Evolutionary conservation across 2,888 invertebrate species (phyloP).

Genomic region (Apamea epomidion): DNA sequence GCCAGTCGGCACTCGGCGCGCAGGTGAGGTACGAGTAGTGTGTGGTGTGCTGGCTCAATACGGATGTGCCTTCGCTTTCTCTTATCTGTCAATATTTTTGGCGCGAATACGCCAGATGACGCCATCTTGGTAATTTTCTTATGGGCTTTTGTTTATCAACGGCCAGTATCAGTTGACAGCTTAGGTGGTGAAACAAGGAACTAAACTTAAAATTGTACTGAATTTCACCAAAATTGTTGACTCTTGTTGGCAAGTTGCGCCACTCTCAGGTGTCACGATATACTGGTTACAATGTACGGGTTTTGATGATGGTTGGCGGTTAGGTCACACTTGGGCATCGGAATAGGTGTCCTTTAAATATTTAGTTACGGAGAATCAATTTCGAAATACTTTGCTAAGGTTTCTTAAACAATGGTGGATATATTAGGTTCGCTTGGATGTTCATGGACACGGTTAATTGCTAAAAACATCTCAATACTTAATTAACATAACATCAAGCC

Average conservation of each 20-base stretch:
- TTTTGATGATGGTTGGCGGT: neutral
- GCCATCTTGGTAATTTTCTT: conserved; percentile 38
- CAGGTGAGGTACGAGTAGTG: neutral
- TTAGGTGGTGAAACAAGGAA: neutral
- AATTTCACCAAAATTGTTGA: neutral
- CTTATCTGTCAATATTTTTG: conserved; percentile 66
- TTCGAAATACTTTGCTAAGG: neutral
- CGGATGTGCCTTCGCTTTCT: conserved; percentile 60
- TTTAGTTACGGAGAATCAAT: neutral
- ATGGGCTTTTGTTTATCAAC: conserved; percentile 24
- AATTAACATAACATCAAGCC: neutral
- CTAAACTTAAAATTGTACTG: neutral
- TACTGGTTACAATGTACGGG: neutral
- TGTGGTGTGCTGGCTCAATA: conserved; percentile 40
- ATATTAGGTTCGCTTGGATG: neutral
- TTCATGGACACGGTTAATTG: neutral
- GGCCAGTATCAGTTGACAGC: neutral
- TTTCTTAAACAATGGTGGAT: conserved; percentile 2
- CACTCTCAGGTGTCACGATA: neutral
- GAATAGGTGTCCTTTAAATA: conserved; percentile 21
- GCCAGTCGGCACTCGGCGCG: conserved; percentile 47
- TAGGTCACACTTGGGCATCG: neutral
- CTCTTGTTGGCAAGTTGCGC: neutral
- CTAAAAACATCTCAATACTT: neutral
- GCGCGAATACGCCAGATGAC: conserved; percentile 57